Conservation (phyloP, 2,888 invertebrate species). For the Archaeoteleia sp. region DNA sequence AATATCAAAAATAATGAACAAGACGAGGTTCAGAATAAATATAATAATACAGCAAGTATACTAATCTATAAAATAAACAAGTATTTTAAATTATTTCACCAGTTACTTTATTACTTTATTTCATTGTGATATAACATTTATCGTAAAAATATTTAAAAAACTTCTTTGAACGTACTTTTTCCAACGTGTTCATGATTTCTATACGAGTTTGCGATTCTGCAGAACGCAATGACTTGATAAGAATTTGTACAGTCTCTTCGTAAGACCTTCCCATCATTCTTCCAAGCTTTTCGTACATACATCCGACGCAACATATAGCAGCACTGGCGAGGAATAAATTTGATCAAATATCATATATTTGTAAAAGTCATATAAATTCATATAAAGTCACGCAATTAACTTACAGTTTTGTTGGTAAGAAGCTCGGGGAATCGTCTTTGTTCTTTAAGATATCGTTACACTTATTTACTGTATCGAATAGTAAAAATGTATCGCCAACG, state of each 20-base stretch:
- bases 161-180: constrained; percentile 81
- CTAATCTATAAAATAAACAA: too few species aligned
- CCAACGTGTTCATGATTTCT: constrained; percentile 97
- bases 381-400: constrained; percentile 20
- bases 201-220: constrained; percentile 97
- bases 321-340: constrained; percentile 79
- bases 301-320: constrained; percentile 95
- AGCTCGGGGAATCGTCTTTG: constrained; percentile 98
- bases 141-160: neutral
- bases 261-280: constrained; percentile 99
- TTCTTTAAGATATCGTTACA: constrained; percentile 98
- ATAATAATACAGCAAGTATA: too few species aligned
- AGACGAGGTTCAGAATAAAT: too few species aligned
- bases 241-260: constrained; percentile 96
- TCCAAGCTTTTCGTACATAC: constrained; percentile 98
- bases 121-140: too few species aligned
- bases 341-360: constrained; percentile 10
- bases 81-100: too few species aligned
- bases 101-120: too few species aligned
- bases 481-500: constrained; percentile 96
- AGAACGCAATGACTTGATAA: constrained; percentile 92
- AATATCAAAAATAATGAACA: too few species aligned
- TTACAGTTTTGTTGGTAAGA: constrained; percentile 95
- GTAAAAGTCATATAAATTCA: constrained; percentile 5
- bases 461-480: constrained; percentile 98